Evolutionary conservation across 2,797 vertebrate species (phyloP).

Genomic region (Halcyon leucocephala): DNA sequence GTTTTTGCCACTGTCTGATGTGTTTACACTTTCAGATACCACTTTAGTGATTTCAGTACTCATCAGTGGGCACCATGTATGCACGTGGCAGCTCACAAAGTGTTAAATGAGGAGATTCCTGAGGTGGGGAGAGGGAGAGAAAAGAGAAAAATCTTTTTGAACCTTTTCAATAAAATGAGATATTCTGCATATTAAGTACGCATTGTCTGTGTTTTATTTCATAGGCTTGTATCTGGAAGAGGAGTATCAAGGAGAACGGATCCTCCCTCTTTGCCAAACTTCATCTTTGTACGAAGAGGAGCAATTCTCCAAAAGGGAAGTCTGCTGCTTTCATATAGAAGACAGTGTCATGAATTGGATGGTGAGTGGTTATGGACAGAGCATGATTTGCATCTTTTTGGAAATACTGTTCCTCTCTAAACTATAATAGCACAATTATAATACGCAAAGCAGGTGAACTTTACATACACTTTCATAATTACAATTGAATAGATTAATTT

Average conservation of each 20-base stretch:
- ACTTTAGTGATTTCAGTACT: neutral
- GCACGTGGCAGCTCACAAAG: neutral
- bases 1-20: fast-evolving
- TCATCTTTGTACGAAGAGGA: neutral
- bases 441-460: neutral
- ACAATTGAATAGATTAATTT: neutral
- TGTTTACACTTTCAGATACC: neutral
- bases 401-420: neutral
- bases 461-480: neutral
- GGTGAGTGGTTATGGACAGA: neutral
- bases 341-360: neutral
- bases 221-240: neutral
- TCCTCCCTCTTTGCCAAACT: neutral
- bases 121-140: fast-evolving
- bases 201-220: neutral
- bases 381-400: neutral
- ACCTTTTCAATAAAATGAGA: neutral
- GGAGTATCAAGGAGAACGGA: neutral
- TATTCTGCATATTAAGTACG: neutral
- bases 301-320: neutral
- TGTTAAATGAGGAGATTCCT: neutral
- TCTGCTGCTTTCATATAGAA: fast-evolving
- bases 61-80: fast-evolving
- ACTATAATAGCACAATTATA: fast-evolving
- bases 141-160: neutral